Evolutionary conservation across 2,113 vertebrate species (phyloP).

Genomic region (Pungitius pungitius): DNA sequence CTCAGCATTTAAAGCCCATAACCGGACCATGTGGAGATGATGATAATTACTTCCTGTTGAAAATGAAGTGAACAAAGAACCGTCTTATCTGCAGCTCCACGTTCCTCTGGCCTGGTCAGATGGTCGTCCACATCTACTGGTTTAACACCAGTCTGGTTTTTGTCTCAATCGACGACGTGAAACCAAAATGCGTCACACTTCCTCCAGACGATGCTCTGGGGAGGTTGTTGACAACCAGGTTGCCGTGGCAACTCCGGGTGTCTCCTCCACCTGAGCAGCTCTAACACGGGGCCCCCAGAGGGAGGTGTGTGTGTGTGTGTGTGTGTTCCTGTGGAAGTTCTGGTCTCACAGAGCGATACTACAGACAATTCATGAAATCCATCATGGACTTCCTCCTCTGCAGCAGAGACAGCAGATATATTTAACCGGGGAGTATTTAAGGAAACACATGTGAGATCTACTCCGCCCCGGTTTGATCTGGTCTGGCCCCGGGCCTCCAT

Average conservation of each 20-base stretch:
- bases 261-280: conserved; percentile 10
- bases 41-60: too few relatives aligned
- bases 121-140: too few relatives aligned
- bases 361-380: conserved; percentile 71
- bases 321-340: conserved; percentile 69
- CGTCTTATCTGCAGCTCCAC: too few relatives aligned
- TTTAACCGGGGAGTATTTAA: conserved; percentile 68
- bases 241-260: conserved; percentile 8
- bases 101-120: too few relatives aligned
- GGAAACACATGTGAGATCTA: conserved; percentile 63
- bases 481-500: conserved; percentile 29
- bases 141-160: too few relatives aligned
- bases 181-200: background rate
- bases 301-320: background rate
- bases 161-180: conserved; percentile 4
- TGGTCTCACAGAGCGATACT: conserved; percentile 35
- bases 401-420: conserved; percentile 68
- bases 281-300: background rate
- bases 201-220: background rate
- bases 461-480: conserved; percentile 45
- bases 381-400: conserved; percentile 67
- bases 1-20: too few relatives aligned
- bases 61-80: too few relatives aligned
- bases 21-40: too few relatives aligned
- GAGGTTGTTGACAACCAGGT: conserved; percentile 22